These are phyloP conservation scores for Lepetodrilus schrolli DNA, from an alignment of 2,888 invertebrate species.

Conservation along the genomic window DNA sequence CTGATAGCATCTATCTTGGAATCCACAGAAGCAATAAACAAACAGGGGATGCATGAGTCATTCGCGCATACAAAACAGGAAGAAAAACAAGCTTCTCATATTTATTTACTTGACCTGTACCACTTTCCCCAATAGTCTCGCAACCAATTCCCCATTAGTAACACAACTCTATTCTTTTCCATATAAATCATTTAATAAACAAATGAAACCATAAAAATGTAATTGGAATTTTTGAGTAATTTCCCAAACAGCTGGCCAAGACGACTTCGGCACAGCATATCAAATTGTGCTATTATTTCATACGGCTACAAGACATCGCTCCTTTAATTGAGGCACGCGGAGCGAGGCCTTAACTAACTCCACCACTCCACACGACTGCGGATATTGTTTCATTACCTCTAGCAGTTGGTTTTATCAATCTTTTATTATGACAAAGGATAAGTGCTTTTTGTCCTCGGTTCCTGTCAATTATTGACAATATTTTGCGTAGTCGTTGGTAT, in stretches of 20 bases:
- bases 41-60: too few relatives aligned
- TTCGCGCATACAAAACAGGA: too few relatives aligned
- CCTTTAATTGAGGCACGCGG: background rate
- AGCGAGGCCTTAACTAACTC: background rate
- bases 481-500: background rate
- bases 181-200: background rate
- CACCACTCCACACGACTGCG: background rate
- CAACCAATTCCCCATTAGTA: background rate
- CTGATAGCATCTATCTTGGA: too few relatives aligned
- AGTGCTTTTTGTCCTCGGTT: conserved; percentile 4
- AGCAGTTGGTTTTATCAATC: conserved; percentile 11
- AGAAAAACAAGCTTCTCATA: too few relatives aligned
- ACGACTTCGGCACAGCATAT: background rate
- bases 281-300: conserved; percentile 1
- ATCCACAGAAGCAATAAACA: too few relatives aligned
- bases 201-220: background rate
- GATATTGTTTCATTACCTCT: conserved; percentile 8
- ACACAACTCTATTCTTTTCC: background rate
- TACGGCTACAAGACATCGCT: background rate
- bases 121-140: background rate
- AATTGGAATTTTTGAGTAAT: background rate
- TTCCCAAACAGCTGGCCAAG: background rate
- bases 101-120: too few relatives aligned
- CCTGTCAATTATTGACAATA: background rate
- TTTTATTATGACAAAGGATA: conserved; percentile 25